These are phyloP conservation scores for Pammene fasciana DNA, from an alignment of 2,888 invertebrate genomes.

Conservation along the genomic window DNA sequence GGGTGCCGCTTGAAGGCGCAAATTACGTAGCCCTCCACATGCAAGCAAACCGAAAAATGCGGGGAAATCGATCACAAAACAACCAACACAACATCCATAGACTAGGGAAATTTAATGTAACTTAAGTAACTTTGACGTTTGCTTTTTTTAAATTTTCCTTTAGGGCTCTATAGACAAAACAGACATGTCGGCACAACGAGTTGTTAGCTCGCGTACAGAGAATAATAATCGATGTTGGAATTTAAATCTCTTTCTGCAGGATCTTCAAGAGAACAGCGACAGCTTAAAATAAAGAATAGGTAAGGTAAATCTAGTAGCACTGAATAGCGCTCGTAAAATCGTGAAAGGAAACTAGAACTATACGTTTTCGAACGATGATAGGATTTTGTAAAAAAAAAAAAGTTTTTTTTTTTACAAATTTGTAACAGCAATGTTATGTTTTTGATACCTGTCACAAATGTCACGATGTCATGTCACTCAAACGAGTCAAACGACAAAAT, in stretches of 20 bases:
- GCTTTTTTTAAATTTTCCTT: constrained; percentile 26
- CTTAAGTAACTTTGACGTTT: constrained; percentile 5
- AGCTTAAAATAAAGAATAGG: too few relatives aligned
- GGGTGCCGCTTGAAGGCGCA: constrained; percentile 1
- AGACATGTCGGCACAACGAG: background rate
- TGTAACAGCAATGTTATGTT: too few relatives aligned
- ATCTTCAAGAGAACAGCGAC: too few relatives aligned
- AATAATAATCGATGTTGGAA: too few relatives aligned
- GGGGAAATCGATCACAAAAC: constrained; percentile 42
- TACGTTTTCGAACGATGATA: too few relatives aligned
- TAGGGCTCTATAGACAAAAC: background rate
- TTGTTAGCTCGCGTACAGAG: too few relatives aligned
- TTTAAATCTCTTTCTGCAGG: too few relatives aligned
- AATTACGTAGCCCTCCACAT: constrained; percentile 18
- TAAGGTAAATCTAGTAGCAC: too few relatives aligned
- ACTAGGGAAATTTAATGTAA: constrained; percentile 11
- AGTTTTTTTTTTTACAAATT: too few relatives aligned
- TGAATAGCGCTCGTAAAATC: too few relatives aligned
- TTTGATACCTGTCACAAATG: too few relatives aligned
- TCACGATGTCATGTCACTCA: constrained; percentile 1
- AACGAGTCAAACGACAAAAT: background rate
- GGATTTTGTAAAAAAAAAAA: background rate
- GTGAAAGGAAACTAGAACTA: too few relatives aligned
- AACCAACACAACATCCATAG: constrained; percentile 40
- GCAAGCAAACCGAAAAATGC: constrained; percentile 36